These are phyloP conservation scores for Andinoacara biseriatus DNA, from an alignment of 2,113 vertebrate genomes.

Conservation along the genomic window DNA sequence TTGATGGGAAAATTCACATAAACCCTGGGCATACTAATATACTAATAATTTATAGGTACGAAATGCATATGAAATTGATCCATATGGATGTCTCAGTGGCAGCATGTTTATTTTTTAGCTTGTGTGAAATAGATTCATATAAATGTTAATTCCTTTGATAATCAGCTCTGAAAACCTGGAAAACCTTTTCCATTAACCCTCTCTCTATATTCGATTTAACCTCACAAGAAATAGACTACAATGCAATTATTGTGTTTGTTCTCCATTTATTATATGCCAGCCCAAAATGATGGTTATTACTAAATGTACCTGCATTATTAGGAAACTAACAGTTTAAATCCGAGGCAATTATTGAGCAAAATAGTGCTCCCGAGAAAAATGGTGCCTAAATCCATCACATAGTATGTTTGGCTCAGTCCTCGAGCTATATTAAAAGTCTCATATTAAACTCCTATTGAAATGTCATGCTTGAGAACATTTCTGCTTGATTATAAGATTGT, in stretches of 20 bases:
- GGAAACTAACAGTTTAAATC: constrained; percentile 5
- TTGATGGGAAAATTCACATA: not conserved
- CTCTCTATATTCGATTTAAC: not conserved
- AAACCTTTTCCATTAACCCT: not conserved
- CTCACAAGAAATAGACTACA: not conserved
- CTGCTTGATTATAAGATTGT: not conserved
- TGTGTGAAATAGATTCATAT: not conserved
- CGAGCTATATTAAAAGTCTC: not conserved
- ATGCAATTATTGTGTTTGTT: constrained; percentile 9
- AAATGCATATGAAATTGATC: not conserved
- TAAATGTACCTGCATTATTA: not conserved
- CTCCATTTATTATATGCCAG: constrained; percentile 11
- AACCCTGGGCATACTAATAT: not conserved
- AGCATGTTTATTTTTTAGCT: not conserved
- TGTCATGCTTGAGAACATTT: not conserved
- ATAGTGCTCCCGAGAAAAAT: not conserved
- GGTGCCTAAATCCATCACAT: not conserved
- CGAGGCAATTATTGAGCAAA: not conserved
- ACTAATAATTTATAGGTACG: no score
- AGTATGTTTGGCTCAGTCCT: not conserved
- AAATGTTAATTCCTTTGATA: not conserved
- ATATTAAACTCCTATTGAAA: not conserved
- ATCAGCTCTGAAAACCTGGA: not conserved
- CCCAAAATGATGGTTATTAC: not conserved
- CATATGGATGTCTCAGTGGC: not conserved